Evolutionary conservation across 2,888 invertebrate genomes (phyloP).

Genomic region (Nebria salina): DNA sequence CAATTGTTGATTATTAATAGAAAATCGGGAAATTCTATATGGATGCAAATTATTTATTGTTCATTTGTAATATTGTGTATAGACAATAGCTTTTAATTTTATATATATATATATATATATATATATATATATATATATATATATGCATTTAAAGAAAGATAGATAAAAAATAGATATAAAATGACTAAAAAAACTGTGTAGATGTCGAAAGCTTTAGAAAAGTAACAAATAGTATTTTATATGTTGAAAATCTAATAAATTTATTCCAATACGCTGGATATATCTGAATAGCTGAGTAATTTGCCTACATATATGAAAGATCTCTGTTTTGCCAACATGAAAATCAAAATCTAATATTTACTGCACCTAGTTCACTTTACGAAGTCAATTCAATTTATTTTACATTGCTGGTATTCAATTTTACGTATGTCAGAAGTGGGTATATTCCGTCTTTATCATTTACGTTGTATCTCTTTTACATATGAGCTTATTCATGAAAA

Average conservation of each 20-base stretch:
- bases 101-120: slow-evolving; percentile 11
- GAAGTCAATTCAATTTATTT: slow-evolving; percentile 21
- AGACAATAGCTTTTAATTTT: background rate
- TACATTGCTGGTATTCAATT: slow-evolving; percentile 14
- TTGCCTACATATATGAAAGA: background rate
- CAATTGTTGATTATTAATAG: background rate
- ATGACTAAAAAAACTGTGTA: background rate
- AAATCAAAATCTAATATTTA: background rate
- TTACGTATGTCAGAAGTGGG: background rate
- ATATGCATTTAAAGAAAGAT: slow-evolving; percentile 20
- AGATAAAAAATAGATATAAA: slow-evolving; percentile 4
- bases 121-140: slow-evolving; percentile 29
- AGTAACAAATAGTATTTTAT: background rate
- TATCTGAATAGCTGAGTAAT: background rate
- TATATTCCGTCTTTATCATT: background rate
- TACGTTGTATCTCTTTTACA: background rate
- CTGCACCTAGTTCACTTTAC: background rate
- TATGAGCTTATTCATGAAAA: background rate
- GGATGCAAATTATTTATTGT: background rate
- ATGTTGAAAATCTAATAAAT: background rate
- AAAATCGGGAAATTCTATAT: background rate
- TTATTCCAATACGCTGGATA: background rate
- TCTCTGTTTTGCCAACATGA: background rate
- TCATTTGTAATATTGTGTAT: background rate
- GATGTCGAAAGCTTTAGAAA: background rate